Evolutionary conservation across 2,113 vertebrate genomes (phyloP).

Genomic region (Spilogale gracilis): DNA sequence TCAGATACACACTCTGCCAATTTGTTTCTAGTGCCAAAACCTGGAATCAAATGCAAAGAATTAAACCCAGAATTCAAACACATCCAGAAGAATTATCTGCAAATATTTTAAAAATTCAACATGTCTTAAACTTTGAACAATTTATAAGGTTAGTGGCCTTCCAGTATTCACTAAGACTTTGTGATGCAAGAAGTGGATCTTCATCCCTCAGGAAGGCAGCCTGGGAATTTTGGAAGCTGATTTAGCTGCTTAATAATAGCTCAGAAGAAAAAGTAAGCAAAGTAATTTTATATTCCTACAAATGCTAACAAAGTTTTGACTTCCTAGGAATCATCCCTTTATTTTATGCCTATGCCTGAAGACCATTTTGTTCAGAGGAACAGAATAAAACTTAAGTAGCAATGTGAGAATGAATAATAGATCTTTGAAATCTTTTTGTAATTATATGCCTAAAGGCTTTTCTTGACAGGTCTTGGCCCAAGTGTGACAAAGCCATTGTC

Average conservation of each 20-base stretch:
- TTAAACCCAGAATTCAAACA: background rate
- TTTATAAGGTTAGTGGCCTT: background rate
- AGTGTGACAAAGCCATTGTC: too few relatives aligned
- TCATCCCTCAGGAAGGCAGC: background rate
- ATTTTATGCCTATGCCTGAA: background rate
- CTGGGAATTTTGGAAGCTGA: too few relatives aligned
- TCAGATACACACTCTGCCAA: background rate
- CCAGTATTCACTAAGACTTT: background rate
- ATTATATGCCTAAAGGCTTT: background rate
- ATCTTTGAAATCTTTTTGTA: background rate
- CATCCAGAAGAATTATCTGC: background rate
- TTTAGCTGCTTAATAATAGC: background rate
- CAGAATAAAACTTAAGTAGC: background rate
- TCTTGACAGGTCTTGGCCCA: background rate
- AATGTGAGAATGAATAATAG: background rate
- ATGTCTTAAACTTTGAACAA: background rate
- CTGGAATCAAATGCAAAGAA: background rate
- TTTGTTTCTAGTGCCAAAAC: background rate
- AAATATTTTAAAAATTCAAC: background rate
- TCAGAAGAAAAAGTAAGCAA: background rate
- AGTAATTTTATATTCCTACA: background rate
- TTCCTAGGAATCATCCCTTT: too few relatives aligned
- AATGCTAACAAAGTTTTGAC: background rate
- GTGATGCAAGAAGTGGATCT: rapidly evolving
- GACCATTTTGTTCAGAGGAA: background rate